Evolutionary conservation across 2,888 invertebrate species (phyloP).

Genomic region (Liposcelis brunnea): DNA sequence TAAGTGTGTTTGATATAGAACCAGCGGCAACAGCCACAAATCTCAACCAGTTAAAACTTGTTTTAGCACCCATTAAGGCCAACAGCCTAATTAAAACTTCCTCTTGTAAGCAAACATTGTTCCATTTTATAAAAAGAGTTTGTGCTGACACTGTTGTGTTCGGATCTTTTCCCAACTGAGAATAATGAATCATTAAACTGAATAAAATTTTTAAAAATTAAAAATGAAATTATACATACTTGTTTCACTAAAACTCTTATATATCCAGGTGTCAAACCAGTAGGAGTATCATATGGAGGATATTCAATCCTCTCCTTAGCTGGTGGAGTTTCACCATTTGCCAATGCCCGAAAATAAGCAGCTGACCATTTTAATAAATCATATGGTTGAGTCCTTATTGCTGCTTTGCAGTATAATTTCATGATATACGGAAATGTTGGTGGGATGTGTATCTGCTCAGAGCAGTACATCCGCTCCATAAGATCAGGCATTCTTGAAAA

Average conservation of each 20-base stretch:
- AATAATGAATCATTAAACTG: conserved; percentile 10
- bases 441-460: conserved; percentile 69
- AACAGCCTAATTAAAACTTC: conserved; percentile 47
- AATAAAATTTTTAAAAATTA: neutral
- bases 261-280: conserved; percentile 63
- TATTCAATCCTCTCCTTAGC: conserved; percentile 62
- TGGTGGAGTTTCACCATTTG: conserved; percentile 60
- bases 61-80: conserved; percentile 44
- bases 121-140: conserved; percentile 37
- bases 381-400: conserved; percentile 75
- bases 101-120: conserved; percentile 44
- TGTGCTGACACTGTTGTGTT: conserved; percentile 25
- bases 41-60: conserved; percentile 48
- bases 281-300: conserved; percentile 46
- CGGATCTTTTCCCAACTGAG: conserved; percentile 21
- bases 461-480: conserved; percentile 57
- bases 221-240: conserved; percentile 27
- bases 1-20: conserved; percentile 48
- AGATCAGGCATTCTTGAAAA: conserved; percentile 37
- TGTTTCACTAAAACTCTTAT: conserved; percentile 59
- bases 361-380: conserved; percentile 72
- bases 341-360: conserved; percentile 61
- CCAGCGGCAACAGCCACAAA: conserved; percentile 59
- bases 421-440: conserved; percentile 65
- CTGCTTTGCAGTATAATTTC: conserved; percentile 79